Conservation (phyloP, 2,888 invertebrate species). For the Caradrina clavipalpis region DNA sequence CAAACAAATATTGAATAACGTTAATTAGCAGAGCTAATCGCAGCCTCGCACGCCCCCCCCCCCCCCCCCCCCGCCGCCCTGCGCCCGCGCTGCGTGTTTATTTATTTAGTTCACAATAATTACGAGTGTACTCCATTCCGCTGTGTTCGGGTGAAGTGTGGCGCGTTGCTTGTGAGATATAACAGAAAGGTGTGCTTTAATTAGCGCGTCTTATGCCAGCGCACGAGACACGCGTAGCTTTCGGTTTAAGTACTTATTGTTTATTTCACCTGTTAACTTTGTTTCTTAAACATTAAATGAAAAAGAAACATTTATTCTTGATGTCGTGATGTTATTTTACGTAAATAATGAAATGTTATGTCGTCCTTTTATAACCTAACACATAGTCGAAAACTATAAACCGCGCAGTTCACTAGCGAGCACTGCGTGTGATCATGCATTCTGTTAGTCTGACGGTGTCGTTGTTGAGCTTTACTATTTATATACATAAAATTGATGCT, state of each 20-base stretch:
- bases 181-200: constrained; percentile 29
- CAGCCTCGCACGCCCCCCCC: constrained; percentile 45
- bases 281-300: not conserved
- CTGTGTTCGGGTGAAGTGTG: not conserved
- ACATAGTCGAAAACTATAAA: too few relatives aligned
- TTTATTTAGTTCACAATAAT: constrained; percentile 40
- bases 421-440: too few relatives aligned
- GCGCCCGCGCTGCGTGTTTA: constrained; percentile 9
- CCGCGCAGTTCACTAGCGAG: too few relatives aligned
- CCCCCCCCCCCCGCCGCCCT: not conserved
- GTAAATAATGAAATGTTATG: too few relatives aligned
- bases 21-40: constrained; percentile 65
- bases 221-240: constrained; percentile 7
- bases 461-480: too few relatives aligned
- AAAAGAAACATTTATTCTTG: too few relatives aligned
- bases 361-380: too few relatives aligned
- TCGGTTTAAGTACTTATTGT: not conserved
- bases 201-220: constrained; percentile 35
- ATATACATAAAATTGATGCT: too few relatives aligned
- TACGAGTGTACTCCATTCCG: constrained; percentile 28
- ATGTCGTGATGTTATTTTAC: too few relatives aligned
- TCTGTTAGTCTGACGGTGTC: too few relatives aligned
- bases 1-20: constrained; percentile 67
- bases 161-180: not conserved
- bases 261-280: constrained; percentile 12